A percentile compares a stretch with the other conserved stretches of the same genome.
Evolutionary conservation across 2,888 invertebrate species (phyloP).

Genomic region (Thecocarcelia acutangulata): DNA sequence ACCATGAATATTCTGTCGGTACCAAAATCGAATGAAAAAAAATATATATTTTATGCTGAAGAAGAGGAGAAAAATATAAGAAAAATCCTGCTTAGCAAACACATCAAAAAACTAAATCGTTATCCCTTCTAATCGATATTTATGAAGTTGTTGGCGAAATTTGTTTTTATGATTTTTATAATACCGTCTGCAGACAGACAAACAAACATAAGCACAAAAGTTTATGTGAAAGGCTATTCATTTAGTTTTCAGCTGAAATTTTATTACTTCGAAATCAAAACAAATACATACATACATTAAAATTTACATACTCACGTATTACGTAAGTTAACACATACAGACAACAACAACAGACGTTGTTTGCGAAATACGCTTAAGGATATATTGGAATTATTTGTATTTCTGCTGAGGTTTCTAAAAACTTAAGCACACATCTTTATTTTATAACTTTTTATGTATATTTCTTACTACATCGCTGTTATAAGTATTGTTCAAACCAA

Average conservation of each 20-base stretch:
- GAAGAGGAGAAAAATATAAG: too few species aligned
- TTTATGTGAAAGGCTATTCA: background rate
- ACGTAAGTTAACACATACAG: too few species aligned
- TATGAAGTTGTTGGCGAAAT: slow-evolving; percentile 33
- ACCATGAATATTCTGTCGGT: too few species aligned
- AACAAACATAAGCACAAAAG: slow-evolving; percentile 3
- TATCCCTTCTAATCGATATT: slow-evolving; percentile 33
- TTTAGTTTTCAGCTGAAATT: slow-evolving; percentile 3
- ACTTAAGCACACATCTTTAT: background rate
- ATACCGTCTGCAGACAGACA: slow-evolving; percentile 53
- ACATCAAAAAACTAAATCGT: background rate
- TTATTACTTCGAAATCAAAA: background rate
- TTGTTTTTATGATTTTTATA: slow-evolving; percentile 53
- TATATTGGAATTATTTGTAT: background rate
- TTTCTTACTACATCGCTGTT: background rate
- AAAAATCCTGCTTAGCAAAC: background rate
- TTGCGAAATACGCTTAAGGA: too few species aligned
- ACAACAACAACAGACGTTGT: too few species aligned
- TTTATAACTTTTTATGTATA: background rate
- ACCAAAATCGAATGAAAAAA: too few species aligned
- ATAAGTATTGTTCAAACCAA: too few species aligned
- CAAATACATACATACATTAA: too few species aligned
- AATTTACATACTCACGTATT: too few species aligned
- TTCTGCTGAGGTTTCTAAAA: background rate
- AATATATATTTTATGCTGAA: too few species aligned